phyloP scores from a whole-genome alignment of 1,140 invertebrate genomes.

The Drosophila rhopaloa region DNA sequence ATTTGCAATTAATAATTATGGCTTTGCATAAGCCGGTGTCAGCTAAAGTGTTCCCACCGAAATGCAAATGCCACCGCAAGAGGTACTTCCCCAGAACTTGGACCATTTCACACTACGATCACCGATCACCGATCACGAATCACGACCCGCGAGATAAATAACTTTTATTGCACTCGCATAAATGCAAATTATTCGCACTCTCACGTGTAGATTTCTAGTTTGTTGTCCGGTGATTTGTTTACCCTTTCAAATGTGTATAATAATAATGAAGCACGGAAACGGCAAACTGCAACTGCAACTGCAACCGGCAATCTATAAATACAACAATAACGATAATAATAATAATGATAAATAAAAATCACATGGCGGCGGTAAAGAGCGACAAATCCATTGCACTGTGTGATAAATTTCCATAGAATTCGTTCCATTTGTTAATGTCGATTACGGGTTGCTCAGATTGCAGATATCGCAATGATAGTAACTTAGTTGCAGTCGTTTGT shows the following conservation, averaged over 20 bases:
- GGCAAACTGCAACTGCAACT: conserved; percentile 9
- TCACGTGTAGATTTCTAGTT: conserved; percentile 33
- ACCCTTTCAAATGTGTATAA: conserved; percentile 48
- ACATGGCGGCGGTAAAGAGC: conserved; percentile 21
- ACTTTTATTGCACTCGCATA: conserved; percentile 51
- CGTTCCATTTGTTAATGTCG: conserved; percentile 33
- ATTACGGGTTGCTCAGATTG: conserved; percentile 6
- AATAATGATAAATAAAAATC: conserved; percentile 41
- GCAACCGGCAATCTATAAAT: conserved; percentile 49
- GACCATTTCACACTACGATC: conserved; percentile 32
- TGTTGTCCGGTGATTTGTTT: conserved; percentile 25
- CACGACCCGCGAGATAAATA: conserved; percentile 49
- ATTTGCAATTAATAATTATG: conserved; percentile 72
- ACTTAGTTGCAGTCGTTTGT: conserved; percentile 6
- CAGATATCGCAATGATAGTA: conserved; percentile 41
- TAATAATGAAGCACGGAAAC: conserved; percentile 45
- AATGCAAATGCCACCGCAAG: conserved; percentile 60
- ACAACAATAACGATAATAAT: conserved; percentile 33
- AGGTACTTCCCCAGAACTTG: conserved; percentile 30
- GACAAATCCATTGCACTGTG: conserved; percentile 35
- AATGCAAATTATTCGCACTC: conserved; percentile 46
- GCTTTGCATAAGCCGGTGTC: conserved; percentile 34
- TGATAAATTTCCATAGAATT: conserved; percentile 37
- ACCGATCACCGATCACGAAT: conserved; percentile 16
- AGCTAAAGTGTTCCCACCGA: conserved; percentile 22